Evolutionary conservation across 2,797 vertebrate genomes (phyloP), one percentile per base, ranked within the genome.

Genomic region (Enteromius afrohamiltoni): DNA sequence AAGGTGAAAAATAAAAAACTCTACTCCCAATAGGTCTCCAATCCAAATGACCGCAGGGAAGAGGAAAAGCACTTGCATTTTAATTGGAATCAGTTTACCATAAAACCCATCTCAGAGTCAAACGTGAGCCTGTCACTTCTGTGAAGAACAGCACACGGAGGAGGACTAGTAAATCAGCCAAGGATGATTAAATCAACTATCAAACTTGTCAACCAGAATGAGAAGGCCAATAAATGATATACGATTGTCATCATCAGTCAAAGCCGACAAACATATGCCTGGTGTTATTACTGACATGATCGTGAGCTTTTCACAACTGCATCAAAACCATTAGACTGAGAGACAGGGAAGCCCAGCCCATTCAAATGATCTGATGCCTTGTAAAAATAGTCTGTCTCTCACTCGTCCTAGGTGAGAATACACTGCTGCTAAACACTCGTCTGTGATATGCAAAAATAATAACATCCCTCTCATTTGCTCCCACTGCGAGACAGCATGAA

Each of bases 401-500:
- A 64, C 78, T 75, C 77, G 49, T 77, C 64, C 34, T 69, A 84
- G 74, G 84, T 86, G 84, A 83, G 84, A 84, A 80, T 79, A 82
- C 16, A 51, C 14, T 42, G 53, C 69, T 2, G 26, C 37, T 83
- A 77, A 86, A 87, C 83, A 87, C 53, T 81, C 17, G 42, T 51
- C 26, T 47, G 34, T 75, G 79, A 88, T 86, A 83, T 83, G 85
- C 83, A 89, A 51, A 67, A 71, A 78, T 78, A 83, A 86, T 84
- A 83, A 80, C 64, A 79, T 64, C 70, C 37, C 79, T 85, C 75
- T 82, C 49, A 8, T 29, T 47, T 53, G 31, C 73, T 62, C 79
- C 31, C 47, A 26, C 80, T n/a, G 85, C 4, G 83, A 69, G 58
- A 62, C 75, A 67, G 79, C 73, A 70, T 55, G 60, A 86, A 74